phyloP scores from a whole-genome alignment of 2,797 vertebrate genomes.

The Enteromius mattozi region DNA sequence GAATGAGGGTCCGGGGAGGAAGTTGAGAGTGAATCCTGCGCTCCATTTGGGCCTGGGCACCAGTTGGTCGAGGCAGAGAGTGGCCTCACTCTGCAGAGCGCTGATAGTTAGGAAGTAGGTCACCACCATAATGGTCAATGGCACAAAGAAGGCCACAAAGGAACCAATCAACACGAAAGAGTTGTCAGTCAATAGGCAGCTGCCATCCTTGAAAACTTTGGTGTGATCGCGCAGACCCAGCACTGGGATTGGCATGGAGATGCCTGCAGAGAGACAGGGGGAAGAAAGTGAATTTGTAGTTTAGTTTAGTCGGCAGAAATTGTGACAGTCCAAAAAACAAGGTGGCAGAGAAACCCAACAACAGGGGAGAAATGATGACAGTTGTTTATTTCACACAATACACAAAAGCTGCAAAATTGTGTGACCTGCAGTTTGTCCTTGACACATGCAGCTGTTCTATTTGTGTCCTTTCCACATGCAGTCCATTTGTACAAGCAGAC shows the following conservation, averaged over 20 bases:
- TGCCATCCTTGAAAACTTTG: constrained; percentile 73
- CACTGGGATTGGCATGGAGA: constrained; percentile 83
- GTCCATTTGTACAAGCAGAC: neutral
- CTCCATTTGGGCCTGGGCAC: constrained; percentile 78
- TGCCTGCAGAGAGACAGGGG: constrained; percentile 69
- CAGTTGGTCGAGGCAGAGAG: constrained; percentile 80
- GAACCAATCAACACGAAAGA: constrained; percentile 85
- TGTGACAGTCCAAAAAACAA: neutral
- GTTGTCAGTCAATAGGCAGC: constrained; percentile 75
- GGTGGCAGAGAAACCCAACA: neutral
- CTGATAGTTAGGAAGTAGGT: constrained; percentile 85
- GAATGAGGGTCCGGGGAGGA: constrained; percentile 44
- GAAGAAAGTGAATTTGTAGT: neutral
- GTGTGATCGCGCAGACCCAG: constrained; percentile 76
- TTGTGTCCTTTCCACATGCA: neutral
- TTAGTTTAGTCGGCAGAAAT: constrained; percentile 17
- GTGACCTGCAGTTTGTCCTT: neutral
- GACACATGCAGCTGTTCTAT: neutral
- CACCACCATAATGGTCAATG: constrained; percentile 82
- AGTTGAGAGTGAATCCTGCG: constrained; percentile 64
- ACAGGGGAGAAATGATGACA: neutral
- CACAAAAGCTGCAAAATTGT: neutral
- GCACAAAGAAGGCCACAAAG: constrained; percentile 81
- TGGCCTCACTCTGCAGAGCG: constrained; percentile 80
- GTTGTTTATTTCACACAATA: neutral